Evolutionary conservation across 2,888 invertebrate species (phyloP).

Genomic region (Hipparchia semele): DNA sequence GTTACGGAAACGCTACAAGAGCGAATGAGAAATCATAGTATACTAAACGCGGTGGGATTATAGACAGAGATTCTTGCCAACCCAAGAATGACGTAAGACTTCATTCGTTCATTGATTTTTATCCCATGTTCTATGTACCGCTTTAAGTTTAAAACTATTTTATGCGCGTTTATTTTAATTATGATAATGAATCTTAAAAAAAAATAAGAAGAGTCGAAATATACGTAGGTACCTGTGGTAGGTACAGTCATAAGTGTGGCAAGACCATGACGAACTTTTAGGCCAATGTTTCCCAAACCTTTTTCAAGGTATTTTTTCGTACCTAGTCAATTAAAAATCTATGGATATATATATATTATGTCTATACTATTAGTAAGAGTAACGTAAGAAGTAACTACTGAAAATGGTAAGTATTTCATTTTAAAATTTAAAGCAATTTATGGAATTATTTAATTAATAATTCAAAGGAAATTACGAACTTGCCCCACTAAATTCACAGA

Average conservation of each 20-base stretch:
- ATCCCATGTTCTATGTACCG: neutral
- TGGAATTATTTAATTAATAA: too few relatives aligned
- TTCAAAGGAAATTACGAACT: too few relatives aligned
- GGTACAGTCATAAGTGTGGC: neutral
- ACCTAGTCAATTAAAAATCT: neutral
- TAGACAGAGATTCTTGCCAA: conserved; percentile 62
- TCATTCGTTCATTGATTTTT: conserved; percentile 41
- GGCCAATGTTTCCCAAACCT: neutral
- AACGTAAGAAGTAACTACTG: too few relatives aligned
- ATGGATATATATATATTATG: neutral
- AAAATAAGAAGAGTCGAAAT: neutral
- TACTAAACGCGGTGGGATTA: conserved; percentile 52
- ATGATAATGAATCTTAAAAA: neutral
- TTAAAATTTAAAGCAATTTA: too few relatives aligned
- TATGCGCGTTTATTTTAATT: neutral
- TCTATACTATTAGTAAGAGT: neutral
- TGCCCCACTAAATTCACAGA: too few relatives aligned
- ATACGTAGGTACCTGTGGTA: too few relatives aligned
- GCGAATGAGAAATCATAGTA: conserved; percentile 34
- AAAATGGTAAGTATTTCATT: too few relatives aligned
- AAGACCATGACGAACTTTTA: neutral
- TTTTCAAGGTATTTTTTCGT: neutral
- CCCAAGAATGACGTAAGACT: conserved; percentile 65
- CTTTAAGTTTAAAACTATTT: neutral
- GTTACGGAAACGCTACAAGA: neutral